phyloP scores from a whole-genome alignment of 2,888 invertebrate genomes.

The Prosapia bicincta region DNA sequence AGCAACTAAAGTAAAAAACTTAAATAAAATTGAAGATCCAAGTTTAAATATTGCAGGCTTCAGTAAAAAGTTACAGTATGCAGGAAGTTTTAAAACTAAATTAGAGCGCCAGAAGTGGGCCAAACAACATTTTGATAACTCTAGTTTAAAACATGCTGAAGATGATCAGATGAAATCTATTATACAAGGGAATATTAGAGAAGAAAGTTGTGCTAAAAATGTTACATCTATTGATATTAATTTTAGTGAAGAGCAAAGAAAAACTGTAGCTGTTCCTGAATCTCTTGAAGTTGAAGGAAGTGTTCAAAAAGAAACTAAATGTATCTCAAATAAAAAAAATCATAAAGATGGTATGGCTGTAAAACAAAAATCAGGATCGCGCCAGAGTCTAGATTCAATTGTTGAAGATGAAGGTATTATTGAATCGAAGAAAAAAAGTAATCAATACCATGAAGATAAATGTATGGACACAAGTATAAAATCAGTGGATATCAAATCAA shows the following conservation, averaged over 20 bases:
- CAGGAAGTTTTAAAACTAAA: constrained; percentile 41
- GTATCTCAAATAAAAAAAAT: neutral
- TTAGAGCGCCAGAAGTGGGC: constrained; percentile 37
- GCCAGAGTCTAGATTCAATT: constrained; percentile 21
- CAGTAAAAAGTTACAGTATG: constrained; percentile 35
- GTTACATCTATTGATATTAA: neutral
- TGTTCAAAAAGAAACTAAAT: neutral
- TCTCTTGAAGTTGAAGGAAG: neutral
- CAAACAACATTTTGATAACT: neutral
- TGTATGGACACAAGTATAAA: neutral
- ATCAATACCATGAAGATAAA: neutral
- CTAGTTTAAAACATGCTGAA: neutral
- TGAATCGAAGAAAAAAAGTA: neutral
- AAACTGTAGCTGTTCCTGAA: neutral
- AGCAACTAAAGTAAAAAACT: neutral
- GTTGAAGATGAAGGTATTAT: constrained; percentile 9
- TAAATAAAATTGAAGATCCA: neutral
- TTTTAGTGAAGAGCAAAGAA: neutral
- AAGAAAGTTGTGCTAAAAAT: neutral
- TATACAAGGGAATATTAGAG: neutral
- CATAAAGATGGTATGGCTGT: neutral
- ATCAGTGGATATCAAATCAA: neutral
- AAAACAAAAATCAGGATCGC: constrained; percentile 17
- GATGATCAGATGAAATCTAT: neutral
- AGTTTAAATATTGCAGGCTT: neutral